A percentile compares a stretch with the other conserved stretches of the same genome.
Conservation (phyloP, 2,888 invertebrate species). For the Drosophila yooni region DNA sequence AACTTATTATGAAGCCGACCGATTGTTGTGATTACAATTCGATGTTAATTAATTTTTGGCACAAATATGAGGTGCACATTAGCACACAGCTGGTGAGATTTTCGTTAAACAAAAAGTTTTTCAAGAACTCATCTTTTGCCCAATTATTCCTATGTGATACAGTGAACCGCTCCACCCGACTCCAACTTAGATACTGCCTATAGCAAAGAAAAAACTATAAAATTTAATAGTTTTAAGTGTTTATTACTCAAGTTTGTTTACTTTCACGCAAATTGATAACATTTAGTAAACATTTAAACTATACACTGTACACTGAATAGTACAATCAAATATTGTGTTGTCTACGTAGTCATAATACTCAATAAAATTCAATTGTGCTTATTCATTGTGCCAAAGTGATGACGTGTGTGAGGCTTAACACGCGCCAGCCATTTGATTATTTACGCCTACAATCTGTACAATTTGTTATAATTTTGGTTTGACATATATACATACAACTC, state of each 20-base stretch:
- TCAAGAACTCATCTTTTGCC: background rate
- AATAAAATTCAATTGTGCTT: background rate
- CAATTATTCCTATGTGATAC: background rate
- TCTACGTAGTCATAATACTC: background rate
- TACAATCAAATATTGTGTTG: background rate
- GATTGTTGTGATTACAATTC: background rate
- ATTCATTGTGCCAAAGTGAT: constrained; percentile 3
- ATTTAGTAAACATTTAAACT: background rate
- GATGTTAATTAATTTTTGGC: background rate
- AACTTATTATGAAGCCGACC: background rate
- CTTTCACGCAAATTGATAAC: background rate
- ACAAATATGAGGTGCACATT: background rate
- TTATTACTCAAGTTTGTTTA: background rate
- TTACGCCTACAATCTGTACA: background rate
- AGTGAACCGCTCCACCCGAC: background rate
- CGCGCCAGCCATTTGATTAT: constrained; percentile 12
- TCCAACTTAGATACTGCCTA: background rate
- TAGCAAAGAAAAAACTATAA: background rate
- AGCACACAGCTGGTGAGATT: background rate
- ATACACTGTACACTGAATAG: background rate
- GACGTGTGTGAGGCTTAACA: constrained; percentile 13
- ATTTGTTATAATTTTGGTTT: background rate
- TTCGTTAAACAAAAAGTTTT: background rate
- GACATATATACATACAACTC: background rate
- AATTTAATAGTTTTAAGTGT: background rate